A percentile compares a stretch with the other conserved stretches of the same genome.
Conservation (phyloP, 2,888 invertebrate species). For the Lithophane semibrunnea region DNA sequence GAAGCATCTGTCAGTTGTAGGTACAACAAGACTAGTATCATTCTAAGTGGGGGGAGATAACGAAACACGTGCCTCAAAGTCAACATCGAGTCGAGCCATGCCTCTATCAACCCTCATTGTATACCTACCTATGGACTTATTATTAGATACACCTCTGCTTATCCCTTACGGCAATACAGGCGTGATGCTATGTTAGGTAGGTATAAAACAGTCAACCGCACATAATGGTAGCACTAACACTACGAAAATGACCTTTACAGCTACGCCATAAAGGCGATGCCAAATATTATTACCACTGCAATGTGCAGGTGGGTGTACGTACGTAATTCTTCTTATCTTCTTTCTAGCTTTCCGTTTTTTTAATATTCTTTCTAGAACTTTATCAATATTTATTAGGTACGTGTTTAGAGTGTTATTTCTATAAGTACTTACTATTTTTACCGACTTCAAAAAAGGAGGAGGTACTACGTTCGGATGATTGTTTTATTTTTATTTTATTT, state of each 20-base stretch:
- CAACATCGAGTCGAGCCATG: conserved; percentile 22
- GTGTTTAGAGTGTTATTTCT: background rate
- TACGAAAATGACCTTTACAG: background rate
- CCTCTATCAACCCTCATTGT: conserved; percentile 33
- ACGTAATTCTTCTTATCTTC: no score
- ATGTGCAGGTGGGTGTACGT: no score
- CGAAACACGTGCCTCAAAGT: conserved; percentile 41
- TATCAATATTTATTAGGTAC: background rate
- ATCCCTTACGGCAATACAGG: background rate
- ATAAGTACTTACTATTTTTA: no score
- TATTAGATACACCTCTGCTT: background rate
- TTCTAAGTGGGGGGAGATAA: conserved; percentile 42
- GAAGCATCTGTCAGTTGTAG: conserved; percentile 48
- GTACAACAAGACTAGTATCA: conserved; percentile 44
- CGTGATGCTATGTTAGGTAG: background rate
- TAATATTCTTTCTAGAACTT: background rate
- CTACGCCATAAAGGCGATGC: background rate
- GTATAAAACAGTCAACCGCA: background rate
- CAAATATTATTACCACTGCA: background rate
- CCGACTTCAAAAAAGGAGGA: no score
- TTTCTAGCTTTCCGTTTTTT: no score
- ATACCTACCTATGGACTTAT: background rate
- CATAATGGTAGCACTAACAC: background rate
- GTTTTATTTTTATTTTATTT: no score
- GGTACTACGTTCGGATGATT: no score